These are phyloP conservation scores for Amphibalanus amphitrite DNA, from an alignment of 1,140 invertebrate species.

Conservation along the genomic window DNA sequence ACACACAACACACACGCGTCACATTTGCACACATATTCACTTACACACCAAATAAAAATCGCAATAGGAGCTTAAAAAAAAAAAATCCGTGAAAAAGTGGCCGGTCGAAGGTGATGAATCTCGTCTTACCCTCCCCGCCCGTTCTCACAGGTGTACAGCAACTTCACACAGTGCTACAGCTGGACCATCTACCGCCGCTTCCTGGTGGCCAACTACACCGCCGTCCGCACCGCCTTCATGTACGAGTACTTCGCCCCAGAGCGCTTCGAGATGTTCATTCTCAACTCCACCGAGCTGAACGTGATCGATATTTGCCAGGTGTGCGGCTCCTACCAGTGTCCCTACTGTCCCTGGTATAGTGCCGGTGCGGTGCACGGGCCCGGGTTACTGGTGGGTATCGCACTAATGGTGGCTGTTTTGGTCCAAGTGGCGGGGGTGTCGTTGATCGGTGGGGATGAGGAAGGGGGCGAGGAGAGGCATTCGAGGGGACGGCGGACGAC, in stretches of 20 bases:
- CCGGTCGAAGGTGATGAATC: too few species aligned
- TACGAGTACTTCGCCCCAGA: constrained; percentile 41
- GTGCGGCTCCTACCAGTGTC: constrained; percentile 45
- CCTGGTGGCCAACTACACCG: constrained; percentile 38
- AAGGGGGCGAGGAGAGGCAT: too few species aligned
- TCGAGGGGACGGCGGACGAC: too few species aligned
- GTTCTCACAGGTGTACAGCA: not conserved
- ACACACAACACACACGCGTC: too few species aligned
- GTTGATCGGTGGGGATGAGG: not conserved
- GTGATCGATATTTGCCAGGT: constrained; percentile 42
- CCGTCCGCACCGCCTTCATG: constrained; percentile 32
- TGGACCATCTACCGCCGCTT: constrained; percentile 34
- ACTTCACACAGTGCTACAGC: constrained; percentile 24
- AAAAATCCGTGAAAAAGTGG: too few species aligned
- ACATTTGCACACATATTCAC: too few species aligned
- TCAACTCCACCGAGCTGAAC: constrained; percentile 36
- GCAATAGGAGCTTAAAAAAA: too few species aligned
- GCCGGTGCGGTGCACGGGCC: constrained; percentile 1
- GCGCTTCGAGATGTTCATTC: constrained; percentile 35
- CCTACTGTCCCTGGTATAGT: constrained; percentile 38
- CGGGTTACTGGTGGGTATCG: not conserved
- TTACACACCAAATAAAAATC: too few species aligned
- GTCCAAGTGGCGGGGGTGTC: not conserved
- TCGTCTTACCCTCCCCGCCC: not conserved
- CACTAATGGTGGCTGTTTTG: not conserved